These are phyloP conservation scores for Engraulis encrasicolus DNA, from an alignment of 2,113 vertebrate species.

Conservation along the genomic window DNA sequence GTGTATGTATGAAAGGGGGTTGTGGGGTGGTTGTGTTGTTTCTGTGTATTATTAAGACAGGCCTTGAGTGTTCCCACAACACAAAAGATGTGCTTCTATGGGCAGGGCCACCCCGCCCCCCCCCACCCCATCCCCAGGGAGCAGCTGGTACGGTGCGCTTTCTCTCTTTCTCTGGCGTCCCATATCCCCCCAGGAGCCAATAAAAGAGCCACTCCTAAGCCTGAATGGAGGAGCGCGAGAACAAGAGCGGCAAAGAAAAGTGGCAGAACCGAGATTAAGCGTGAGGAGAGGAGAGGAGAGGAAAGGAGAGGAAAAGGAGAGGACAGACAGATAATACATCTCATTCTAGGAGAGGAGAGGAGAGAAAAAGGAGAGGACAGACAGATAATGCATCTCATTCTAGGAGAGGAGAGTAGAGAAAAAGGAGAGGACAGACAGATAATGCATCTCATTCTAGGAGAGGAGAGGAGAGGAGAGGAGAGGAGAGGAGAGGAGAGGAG, in stretches of 20 bases:
- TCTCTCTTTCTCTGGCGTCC: not conserved
- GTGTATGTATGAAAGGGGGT: not conserved
- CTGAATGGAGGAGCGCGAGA: not conserved
- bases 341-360: not conserved
- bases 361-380: not conserved
- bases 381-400: no score
- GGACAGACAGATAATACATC: no score
- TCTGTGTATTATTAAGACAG: slow-evolving; percentile 56
- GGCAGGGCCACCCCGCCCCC: slow-evolving; percentile 43
- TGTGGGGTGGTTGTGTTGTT: not conserved
- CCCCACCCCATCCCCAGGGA: slow-evolving; percentile 59
- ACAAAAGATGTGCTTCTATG: slow-evolving; percentile 73
- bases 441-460: no score
- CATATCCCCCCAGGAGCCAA: slow-evolving; percentile 33
- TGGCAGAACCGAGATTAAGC: not conserved
- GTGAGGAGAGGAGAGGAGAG: not conserved
- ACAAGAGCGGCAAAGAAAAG: slow-evolving; percentile 1
- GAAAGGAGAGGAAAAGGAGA: not conserved
- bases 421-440: no score
- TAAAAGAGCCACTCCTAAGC: not conserved
- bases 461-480: not conserved
- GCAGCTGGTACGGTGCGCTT: slow-evolving; percentile 20
- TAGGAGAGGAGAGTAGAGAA: not conserved
- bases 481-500: not conserved
- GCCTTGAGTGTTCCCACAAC: slow-evolving; percentile 59